A percentile compares a stretch with the other conserved stretches of the same genome.
These are phyloP conservation scores for Myopa tessellatipennis DNA, from an alignment of 2,888 invertebrate species.

Conservation along the genomic window DNA sequence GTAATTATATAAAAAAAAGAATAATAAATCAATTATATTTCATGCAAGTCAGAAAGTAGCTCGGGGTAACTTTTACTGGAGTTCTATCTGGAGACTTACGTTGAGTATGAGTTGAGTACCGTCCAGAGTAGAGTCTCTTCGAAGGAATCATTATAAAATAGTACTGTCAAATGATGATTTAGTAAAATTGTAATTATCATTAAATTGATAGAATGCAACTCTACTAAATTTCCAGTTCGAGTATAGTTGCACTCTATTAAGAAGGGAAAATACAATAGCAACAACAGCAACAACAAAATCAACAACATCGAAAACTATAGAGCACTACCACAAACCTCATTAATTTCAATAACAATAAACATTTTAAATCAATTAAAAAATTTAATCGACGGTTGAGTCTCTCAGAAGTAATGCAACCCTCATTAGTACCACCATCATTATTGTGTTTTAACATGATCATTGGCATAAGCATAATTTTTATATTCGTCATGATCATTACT, in stretches of 20 bases:
- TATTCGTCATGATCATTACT: too few species aligned
- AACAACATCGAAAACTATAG: neutral
- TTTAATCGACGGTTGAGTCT: neutral
- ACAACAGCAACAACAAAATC: neutral
- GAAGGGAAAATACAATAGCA: neutral
- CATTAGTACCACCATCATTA: neutral
- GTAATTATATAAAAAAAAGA: too few species aligned
- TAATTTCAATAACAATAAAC: neutral
- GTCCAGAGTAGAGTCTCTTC: too few species aligned
- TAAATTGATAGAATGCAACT: neutral
- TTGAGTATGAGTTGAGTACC: too few species aligned
- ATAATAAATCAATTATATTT: too few species aligned
- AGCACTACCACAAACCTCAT: neutral
- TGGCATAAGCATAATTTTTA: too few species aligned
- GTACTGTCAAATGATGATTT: constrained; percentile 6
- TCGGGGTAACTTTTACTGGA: too few species aligned
- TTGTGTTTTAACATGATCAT: too few species aligned
- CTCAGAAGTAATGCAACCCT: neutral
- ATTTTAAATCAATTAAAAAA: constrained; percentile 20
- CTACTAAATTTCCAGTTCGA: neutral
- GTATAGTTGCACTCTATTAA: too few species aligned
- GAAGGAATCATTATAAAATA: neutral
- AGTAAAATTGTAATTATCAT: constrained; percentile 17
- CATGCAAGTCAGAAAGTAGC: too few species aligned
- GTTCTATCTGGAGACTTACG: too few species aligned